phyloP scores from a whole-genome alignment of 2,113 vertebrate genomes.

The Tachysurus fulvidraco region DNA sequence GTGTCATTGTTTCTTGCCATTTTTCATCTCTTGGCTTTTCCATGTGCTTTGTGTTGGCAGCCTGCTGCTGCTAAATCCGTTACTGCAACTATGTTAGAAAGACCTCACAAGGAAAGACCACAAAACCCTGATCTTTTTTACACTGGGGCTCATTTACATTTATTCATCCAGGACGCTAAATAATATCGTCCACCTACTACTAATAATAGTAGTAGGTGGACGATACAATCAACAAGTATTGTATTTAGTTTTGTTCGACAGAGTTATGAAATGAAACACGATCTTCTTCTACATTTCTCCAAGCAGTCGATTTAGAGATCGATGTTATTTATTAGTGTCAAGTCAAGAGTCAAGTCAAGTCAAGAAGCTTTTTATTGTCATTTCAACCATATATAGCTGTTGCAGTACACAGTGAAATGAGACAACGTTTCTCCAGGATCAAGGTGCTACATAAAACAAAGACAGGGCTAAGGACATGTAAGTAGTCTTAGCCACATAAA shows the following conservation, averaged over 20 bases:
- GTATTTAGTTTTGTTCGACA: neutral
- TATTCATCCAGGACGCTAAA: neutral
- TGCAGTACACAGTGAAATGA: too few relatives aligned
- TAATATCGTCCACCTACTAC: too few relatives aligned
- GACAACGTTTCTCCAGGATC: too few relatives aligned
- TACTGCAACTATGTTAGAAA: slow-evolving; percentile 24
- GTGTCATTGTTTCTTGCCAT: slow-evolving; percentile 17
- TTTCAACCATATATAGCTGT: too few relatives aligned
- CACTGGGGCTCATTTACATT: neutral
- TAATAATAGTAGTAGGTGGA: too few relatives aligned
- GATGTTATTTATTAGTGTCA: too few relatives aligned
- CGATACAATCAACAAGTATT: neutral
- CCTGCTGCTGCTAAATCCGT: slow-evolving; percentile 44
- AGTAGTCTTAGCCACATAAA: too few relatives aligned
- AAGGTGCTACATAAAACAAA: too few relatives aligned
- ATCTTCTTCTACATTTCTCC: neutral
- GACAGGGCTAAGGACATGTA: too few relatives aligned
- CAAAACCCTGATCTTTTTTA: slow-evolving; percentile 1
- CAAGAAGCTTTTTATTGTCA: too few relatives aligned
- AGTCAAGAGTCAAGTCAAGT: too few relatives aligned
- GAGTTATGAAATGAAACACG: neutral
- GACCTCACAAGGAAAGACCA: neutral
- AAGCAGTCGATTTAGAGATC: neutral
- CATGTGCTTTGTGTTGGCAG: neutral
- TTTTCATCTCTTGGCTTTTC: slow-evolving; percentile 18